Percentiles rank a stretch among this genome's conserved stretches.
phyloP scores from a whole-genome alignment of 2,113 vertebrate genomes.

The Solea solea region DNA sequence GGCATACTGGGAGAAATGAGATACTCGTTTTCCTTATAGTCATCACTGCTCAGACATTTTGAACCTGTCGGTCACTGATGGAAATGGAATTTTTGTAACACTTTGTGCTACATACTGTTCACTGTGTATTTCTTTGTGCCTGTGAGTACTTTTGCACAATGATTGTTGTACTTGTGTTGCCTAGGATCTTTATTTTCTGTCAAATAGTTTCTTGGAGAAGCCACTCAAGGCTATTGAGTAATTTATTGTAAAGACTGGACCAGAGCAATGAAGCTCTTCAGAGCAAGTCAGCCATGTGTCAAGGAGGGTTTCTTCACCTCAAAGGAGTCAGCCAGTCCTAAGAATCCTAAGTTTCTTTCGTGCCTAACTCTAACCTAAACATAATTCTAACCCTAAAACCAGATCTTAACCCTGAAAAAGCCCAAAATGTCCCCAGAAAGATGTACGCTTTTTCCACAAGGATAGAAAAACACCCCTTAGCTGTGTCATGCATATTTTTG shows the following conservation, averaged over 20 bases:
- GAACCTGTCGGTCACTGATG: background rate
- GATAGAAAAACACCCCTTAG: no score
- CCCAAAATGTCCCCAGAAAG: no score
- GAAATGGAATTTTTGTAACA: background rate
- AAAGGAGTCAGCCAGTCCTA: conserved; percentile 47
- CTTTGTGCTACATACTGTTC: background rate
- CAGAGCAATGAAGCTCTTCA: conserved; percentile 12
- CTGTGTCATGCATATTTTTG: no score
- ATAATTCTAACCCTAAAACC: no score
- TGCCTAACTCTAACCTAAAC: no score
- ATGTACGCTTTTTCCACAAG: no score
- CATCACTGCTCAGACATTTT: background rate
- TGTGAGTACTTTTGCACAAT: background rate
- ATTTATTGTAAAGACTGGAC: conserved; percentile 13
- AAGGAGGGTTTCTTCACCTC: conserved; percentile 45
- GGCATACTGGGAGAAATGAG: no score
- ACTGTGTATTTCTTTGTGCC: background rate
- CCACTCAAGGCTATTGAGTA: conserved; percentile 8
- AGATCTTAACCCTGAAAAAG: no score
- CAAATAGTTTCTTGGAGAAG: conserved; percentile 15
- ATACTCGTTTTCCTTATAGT: no score
- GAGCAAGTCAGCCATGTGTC: conserved; percentile 45
- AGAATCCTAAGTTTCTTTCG: no score
- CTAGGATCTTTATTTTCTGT: no score
- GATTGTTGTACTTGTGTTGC: background rate